Base-by-base conservation (phyloP, 2,113 vertebrate genomes). In the Melanerpes aurifrons region DNA sequence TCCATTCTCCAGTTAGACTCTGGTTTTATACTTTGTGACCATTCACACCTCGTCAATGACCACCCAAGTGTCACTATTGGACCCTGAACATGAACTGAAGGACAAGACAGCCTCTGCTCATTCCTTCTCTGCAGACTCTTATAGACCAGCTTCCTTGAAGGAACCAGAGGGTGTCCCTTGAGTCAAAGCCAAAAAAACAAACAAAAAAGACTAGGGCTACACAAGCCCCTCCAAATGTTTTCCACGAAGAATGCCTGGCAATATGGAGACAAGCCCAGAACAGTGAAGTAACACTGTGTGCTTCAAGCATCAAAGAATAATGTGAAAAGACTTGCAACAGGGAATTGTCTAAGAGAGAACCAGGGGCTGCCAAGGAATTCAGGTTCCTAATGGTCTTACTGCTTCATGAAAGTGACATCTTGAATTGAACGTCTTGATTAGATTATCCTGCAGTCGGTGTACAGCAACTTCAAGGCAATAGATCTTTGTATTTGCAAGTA, bases 201-300 rank as follows among this genome's bases (percentile, higher is more conserved):
- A 77, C 31, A 31, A 28, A 54, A 32, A n/a, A 13, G 40, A 84
- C 73, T 59, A 43, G 40, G 67, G 71, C 35, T 91, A 72, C 16
- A 76, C 29, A 82, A 78, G 25, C 25, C 29, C 32, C n/a, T 92
- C 86, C 71, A 88, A 95, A 85, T 35, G 6, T 64, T 91, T 89
- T 80, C 67, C 61, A 74, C 48, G 85, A 87, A 95, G 93, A 89
- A 91, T 82, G 82, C 82, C 75, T 95, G 75, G 58, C 64, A 82
- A 67, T 58, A 64, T 13, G 45, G 31, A 77, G 48, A 63, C 53
- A 90, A 72, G 43, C 57, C 63, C 87, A 67, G 82, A 92, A 92
- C 8, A 29, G 15, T 58, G 66, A 89, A 92, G 61, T 50, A 89
- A 87, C 68, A 74, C 35, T 50, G 29, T 54, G 28, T 47, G 64